A percentile compares a stretch with the other conserved stretches of the same genome.
Conservation (phyloP, 1,140 invertebrate genomes). For the Eriosoma lanigerum region DNA sequence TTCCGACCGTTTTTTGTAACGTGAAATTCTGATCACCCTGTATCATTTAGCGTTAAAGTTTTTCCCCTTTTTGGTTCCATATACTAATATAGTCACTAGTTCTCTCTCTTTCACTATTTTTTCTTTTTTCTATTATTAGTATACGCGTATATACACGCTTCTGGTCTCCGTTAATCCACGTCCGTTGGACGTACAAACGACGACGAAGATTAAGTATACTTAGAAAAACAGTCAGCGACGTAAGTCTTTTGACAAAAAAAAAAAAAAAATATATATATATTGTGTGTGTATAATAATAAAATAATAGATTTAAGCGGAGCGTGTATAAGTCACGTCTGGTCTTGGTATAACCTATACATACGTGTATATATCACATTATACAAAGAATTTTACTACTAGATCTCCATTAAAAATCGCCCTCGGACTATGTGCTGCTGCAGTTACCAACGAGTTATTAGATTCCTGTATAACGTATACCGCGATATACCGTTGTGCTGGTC, state of each 20-base stretch:
- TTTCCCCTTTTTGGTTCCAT: neutral
- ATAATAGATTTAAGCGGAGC: neutral
- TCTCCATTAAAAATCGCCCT: neutral
- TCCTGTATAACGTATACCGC: too few species aligned
- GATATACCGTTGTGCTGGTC: neutral
- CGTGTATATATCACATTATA: too few species aligned
- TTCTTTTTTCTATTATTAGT: neutral
- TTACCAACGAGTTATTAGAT: neutral
- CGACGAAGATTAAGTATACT: constrained; percentile 4
- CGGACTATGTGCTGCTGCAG: too few species aligned
- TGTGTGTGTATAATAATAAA: neutral
- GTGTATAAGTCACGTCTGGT: neutral
- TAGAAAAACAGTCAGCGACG: neutral
- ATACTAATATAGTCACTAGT: neutral
- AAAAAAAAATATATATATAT: too few species aligned
- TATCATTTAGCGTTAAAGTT: neutral
- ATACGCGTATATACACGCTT: neutral
- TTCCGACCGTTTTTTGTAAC: neutral
- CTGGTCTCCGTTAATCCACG: neutral
- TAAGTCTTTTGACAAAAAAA: too few species aligned
- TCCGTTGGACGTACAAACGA: neutral
- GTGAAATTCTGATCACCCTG: neutral
- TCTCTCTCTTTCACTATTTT: neutral
- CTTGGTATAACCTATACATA: too few species aligned
- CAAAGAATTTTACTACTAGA: too few species aligned